These are phyloP conservation scores for Cheracebus regulus DNA, from an alignment of 2,797 vertebrate species.

Conservation along the genomic window DNA sequence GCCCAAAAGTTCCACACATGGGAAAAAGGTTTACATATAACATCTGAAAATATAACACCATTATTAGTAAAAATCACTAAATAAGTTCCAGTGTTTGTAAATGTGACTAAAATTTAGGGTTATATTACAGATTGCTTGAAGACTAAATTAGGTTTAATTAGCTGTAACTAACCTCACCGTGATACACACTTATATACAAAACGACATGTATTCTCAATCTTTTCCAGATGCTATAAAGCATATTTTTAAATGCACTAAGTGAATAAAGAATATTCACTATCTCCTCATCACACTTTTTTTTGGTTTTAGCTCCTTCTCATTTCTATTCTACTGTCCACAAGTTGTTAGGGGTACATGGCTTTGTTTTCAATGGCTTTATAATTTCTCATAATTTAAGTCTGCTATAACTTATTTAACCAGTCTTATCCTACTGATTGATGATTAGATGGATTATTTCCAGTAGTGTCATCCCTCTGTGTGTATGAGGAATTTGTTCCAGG, in stretches of 20 bases:
- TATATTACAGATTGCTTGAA: neutral
- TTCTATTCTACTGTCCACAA: neutral
- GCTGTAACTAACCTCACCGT: neutral
- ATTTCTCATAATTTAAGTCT: neutral
- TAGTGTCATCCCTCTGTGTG: neutral
- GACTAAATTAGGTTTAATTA: neutral
- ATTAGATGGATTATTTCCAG: neutral
- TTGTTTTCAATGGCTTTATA: neutral
- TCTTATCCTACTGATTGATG: neutral
- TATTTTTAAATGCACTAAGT: neutral
- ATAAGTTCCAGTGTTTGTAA: neutral
- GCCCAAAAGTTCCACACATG: neutral
- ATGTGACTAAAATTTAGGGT: neutral
- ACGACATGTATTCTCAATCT: neutral
- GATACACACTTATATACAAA: neutral
- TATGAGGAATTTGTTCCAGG: neutral
- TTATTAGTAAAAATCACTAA: neutral
- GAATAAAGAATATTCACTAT: neutral
- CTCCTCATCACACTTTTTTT: neutral
- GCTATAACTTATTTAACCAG: neutral
- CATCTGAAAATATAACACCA: neutral
- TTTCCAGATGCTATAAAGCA: neutral
- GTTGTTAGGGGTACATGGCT: neutral
- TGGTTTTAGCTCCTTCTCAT: neutral
- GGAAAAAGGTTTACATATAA: neutral